Percentiles rank a stretch among this genome's conserved stretches.
Evolutionary conservation across 1,140 invertebrate genomes (phyloP).

Genomic region (Heliothis subflexa): DNA sequence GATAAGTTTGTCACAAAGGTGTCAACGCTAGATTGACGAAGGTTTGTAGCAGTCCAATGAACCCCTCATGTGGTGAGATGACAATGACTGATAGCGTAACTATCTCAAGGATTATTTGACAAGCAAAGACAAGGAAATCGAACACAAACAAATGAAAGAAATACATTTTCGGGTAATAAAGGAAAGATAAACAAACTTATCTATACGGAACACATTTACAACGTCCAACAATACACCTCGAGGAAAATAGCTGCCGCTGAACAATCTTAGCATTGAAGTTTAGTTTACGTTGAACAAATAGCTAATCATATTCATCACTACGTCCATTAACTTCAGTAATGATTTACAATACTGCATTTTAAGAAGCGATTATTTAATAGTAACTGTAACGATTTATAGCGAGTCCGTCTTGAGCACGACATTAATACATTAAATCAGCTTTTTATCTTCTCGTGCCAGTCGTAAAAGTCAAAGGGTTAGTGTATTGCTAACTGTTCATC

Average conservation of each 20-base stretch:
- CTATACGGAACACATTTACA: constrained; percentile 5
- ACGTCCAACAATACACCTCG: neutral
- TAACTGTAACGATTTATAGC: constrained; percentile 21
- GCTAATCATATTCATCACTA: constrained; percentile 38
- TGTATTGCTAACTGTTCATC: constrained; percentile 23
- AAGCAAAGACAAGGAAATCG: constrained; percentile 18
- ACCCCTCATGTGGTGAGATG: constrained; percentile 1
- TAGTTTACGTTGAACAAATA: constrained; percentile 33
- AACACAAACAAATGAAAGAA: neutral
- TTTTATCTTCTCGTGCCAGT: constrained; percentile 32
- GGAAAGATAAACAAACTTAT: constrained; percentile 11
- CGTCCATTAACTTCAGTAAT: constrained; percentile 35
- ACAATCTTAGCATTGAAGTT: constrained; percentile 33
- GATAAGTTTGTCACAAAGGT: constrained; percentile 30
- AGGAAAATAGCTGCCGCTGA: constrained; percentile 2
- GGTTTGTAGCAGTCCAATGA: constrained; percentile 25
- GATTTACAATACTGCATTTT: constrained; percentile 39
- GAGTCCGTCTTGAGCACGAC: constrained; percentile 21
- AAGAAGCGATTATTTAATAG: constrained; percentile 35
- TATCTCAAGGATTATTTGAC: constrained; percentile 4
- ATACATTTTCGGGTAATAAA: constrained; percentile 2
- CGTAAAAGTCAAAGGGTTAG: constrained; percentile 39
- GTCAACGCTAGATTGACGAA: constrained; percentile 39
- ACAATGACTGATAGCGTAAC: constrained; percentile 25
- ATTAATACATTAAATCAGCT: constrained; percentile 43